phyloP scores from a whole-genome alignment of 2,888 invertebrate species.

The Epinotia bilunana region DNA sequence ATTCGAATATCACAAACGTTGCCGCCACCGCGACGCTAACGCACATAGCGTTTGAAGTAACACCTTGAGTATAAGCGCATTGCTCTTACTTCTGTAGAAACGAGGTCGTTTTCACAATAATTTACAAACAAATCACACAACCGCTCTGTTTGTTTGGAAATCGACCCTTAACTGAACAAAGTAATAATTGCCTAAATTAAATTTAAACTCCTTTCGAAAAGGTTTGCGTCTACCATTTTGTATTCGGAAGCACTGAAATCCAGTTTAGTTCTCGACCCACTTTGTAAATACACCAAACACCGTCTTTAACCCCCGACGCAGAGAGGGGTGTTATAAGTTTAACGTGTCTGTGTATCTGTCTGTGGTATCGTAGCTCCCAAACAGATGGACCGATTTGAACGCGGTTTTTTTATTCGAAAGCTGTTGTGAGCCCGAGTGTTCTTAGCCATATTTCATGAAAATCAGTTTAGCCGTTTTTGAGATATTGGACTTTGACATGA shows the following conservation, averaged over 20 bases:
- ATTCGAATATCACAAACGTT: background rate
- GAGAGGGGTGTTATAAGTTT: too few species aligned
- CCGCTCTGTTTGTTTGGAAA: slow-evolving; percentile 29
- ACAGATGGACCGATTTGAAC: too few species aligned
- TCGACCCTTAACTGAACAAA: slow-evolving; percentile 12
- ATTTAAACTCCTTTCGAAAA: background rate
- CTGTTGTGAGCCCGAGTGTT: too few species aligned
- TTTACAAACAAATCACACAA: slow-evolving; percentile 42
- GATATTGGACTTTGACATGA: too few species aligned
- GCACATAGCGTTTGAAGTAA: background rate
- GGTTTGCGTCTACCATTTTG: background rate
- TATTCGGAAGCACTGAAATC: background rate
- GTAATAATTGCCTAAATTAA: background rate
- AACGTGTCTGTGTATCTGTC: too few species aligned
- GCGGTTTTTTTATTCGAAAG: too few species aligned
- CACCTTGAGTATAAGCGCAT: slow-evolving; percentile 13
- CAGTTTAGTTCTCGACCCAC: too few species aligned
- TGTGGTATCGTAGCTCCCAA: too few species aligned
- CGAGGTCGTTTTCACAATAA: slow-evolving; percentile 32
- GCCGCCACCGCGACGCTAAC: background rate
- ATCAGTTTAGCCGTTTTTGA: too few species aligned
- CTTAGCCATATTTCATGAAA: too few species aligned
- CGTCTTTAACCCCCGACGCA: too few species aligned
- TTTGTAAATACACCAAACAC: too few species aligned
- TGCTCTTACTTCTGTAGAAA: slow-evolving; percentile 22